These are phyloP conservation scores for Drosophila meridiana DNA, from an alignment of 2,888 invertebrate genomes.

Conservation along the genomic window DNA sequence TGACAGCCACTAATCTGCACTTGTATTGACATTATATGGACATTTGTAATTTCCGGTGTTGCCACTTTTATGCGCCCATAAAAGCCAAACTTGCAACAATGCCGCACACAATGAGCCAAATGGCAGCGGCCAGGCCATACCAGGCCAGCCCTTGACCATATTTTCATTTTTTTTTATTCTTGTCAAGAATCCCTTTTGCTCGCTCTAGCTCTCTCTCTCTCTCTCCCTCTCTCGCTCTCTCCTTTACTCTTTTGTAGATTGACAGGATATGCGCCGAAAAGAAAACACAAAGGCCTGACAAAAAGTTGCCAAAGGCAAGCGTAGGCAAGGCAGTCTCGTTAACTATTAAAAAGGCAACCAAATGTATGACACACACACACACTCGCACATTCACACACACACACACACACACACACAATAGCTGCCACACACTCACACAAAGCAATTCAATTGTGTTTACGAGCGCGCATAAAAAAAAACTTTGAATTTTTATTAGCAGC, in stretches of 20 bases:
- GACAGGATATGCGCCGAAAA: slow-evolving; percentile 50
- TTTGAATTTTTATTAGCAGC: slow-evolving; percentile 78
- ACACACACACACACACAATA: slow-evolving; percentile 28
- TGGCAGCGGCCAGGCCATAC: slow-evolving; percentile 5
- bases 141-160: slow-evolving; percentile 34
- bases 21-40: slow-evolving; percentile 81
- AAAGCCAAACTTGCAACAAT: slow-evolving; percentile 78
- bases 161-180: slow-evolving; percentile 8
- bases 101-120: slow-evolving; percentile 65
- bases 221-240: slow-evolving; percentile 6
- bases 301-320: slow-evolving; percentile 21
- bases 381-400: slow-evolving; percentile 23
- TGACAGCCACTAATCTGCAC: slow-evolving; percentile 80
- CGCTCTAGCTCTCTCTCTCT: not conserved
- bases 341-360: slow-evolving; percentile 74
- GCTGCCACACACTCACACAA: slow-evolving; percentile 19
- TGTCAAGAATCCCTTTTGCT: slow-evolving; percentile 10
- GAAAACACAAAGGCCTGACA: slow-evolving; percentile 29
- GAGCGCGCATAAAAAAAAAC: slow-evolving; percentile 82
- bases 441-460: slow-evolving; percentile 83
- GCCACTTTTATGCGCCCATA: slow-evolving; percentile 78
- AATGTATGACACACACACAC: slow-evolving; percentile 30
- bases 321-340: slow-evolving; percentile 62
- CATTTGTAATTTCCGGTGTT: slow-evolving; percentile 80
- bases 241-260: slow-evolving; percentile 27